Conservation (phyloP, 2,888 invertebrate species). For the Scaptomyza tumidula region DNA sequence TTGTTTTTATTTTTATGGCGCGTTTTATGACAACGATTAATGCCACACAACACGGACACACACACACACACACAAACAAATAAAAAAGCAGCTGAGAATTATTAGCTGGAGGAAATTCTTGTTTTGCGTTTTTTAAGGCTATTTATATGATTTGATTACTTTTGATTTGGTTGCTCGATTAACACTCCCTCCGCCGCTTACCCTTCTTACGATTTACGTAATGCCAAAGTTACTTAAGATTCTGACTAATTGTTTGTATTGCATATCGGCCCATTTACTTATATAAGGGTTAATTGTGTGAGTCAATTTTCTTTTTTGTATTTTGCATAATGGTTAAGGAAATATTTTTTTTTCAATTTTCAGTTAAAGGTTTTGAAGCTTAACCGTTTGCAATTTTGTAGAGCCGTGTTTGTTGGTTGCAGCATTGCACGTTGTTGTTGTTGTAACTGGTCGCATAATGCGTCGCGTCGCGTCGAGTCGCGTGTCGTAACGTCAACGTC, state of each 20-base stretch:
- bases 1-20: conserved; percentile 42
- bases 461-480: conserved; percentile 34
- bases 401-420: conserved; percentile 33
- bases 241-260: conserved; percentile 56
- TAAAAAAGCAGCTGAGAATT: conserved; percentile 37
- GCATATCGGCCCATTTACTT: conserved; percentile 21
- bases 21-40: conserved; percentile 64
- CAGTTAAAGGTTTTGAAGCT: conserved; percentile 57
- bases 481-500: conserved; percentile 67
- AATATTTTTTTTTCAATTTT: conserved; percentile 47
- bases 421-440: conserved; percentile 11
- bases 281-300: conserved; percentile 35
- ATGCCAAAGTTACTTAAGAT: conserved; percentile 28
- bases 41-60: conserved; percentile 19
- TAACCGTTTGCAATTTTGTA: conserved; percentile 51
- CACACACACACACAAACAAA: conserved; percentile 4
- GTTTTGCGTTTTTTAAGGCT: conserved; percentile 20
- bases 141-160: conserved; percentile 4
- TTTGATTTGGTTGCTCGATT: conserved; percentile 37
- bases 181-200: neutral
- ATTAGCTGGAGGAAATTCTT: conserved; percentile 34
- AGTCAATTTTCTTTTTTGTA: conserved; percentile 14
- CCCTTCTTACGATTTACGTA: conserved; percentile 22
- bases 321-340: conserved; percentile 62
- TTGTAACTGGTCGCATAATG: conserved; percentile 61